These are phyloP conservation scores for Bombus pyrosoma DNA, from an alignment of 1,140 invertebrate species.

Conservation along the genomic window DNA sequence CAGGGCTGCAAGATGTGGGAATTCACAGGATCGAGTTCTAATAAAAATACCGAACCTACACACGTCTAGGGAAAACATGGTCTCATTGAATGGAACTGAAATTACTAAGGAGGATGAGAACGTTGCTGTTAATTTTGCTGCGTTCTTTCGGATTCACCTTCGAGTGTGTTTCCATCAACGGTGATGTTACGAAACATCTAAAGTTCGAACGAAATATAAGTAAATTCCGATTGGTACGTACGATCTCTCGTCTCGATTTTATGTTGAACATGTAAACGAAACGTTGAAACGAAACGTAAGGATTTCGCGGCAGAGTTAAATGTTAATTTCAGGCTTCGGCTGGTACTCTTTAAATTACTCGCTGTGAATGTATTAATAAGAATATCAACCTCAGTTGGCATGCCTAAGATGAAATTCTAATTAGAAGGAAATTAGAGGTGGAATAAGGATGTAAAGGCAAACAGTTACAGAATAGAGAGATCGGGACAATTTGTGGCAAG, in stretches of 20 bases:
- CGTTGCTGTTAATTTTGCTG: not conserved
- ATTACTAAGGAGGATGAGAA: not conserved
- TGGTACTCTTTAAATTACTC: not conserved
- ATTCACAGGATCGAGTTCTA: not conserved
- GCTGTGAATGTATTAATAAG: not conserved
- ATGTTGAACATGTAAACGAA: too few relatives aligned
- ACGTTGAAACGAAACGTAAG: too few relatives aligned
- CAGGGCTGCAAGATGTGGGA: not conserved
- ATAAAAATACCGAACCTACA: not conserved
- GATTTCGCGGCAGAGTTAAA: too few relatives aligned
- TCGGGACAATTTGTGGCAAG: not conserved
- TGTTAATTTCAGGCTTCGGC: not conserved
- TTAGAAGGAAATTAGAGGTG: not conserved
- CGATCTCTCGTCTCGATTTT: too few relatives aligned
- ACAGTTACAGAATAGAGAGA: not conserved
- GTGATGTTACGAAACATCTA: too few relatives aligned
- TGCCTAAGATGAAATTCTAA: not conserved
- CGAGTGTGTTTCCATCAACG: not conserved
- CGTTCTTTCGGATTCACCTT: not conserved
- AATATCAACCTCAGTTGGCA: not conserved
- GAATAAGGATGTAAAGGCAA: not conserved
- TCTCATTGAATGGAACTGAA: not conserved
- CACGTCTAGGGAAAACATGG: not conserved
- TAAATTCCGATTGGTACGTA: too few relatives aligned
- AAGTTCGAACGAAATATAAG: too few relatives aligned